A percentile compares a stretch with the other conserved stretches of the same genome.
These are phyloP conservation scores for Stegodyphus mimosarum DNA, from an alignment of 1,140 invertebrate species.

Conservation along the genomic window DNA sequence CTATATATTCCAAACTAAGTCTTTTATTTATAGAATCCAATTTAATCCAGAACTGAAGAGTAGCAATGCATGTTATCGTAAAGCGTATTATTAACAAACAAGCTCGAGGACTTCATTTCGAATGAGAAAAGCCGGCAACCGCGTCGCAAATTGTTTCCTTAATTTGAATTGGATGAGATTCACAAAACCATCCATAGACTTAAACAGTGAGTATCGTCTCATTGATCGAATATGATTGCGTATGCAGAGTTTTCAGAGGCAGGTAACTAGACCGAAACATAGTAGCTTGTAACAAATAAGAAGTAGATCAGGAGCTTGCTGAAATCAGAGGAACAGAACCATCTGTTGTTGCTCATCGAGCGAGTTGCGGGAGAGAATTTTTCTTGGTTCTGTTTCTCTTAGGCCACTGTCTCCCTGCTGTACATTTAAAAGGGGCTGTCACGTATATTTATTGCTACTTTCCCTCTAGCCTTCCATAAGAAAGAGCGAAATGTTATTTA, in stretches of 20 bases:
- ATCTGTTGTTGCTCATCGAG: conserved; percentile 28
- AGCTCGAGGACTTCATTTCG: conserved; percentile 3
- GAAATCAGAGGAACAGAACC: not conserved
- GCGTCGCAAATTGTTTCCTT: not conserved
- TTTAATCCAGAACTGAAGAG: too few species aligned
- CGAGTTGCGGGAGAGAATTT: not conserved
- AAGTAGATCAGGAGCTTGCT: too few species aligned
- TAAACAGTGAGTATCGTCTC: conserved; percentile 8
- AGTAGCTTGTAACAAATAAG: too few species aligned
- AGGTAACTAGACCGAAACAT: not conserved
- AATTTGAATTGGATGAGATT: conserved; percentile 13
- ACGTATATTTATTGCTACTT: conserved; percentile 34
- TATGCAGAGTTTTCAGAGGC: not conserved
- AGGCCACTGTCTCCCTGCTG: not conserved
- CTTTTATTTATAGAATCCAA: too few species aligned
- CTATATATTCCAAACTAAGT: too few species aligned
- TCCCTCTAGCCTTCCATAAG: too few species aligned
- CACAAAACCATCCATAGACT: conserved; percentile 5
- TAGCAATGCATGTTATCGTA: too few species aligned
- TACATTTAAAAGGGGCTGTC: conserved; percentile 23
- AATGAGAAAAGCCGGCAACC: not conserved
- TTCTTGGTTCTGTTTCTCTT: not conserved
- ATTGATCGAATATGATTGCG: conserved; percentile 7
- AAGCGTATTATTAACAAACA: conserved; percentile 1
- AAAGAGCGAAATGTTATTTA: too few species aligned